Percentiles rank a stretch among this genome's conserved stretches.
These are phyloP conservation scores for Oscheius onirici DNA, from an alignment of 2,888 invertebrate genomes.

Conservation along the genomic window DNA sequence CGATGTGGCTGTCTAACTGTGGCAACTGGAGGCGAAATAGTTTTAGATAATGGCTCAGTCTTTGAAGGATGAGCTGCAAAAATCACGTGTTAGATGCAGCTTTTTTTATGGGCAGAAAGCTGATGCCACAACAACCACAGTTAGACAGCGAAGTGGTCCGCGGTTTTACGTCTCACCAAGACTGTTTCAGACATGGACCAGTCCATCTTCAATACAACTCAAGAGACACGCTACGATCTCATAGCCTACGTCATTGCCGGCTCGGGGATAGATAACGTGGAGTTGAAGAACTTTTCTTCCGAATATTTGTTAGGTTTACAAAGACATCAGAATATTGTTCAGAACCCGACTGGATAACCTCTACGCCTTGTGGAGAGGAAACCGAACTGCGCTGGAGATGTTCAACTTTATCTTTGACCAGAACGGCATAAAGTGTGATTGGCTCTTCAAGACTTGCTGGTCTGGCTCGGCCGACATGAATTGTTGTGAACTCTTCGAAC, in stretches of 20 bases:
- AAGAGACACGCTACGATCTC: constrained; percentile 30
- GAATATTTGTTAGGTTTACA: constrained; percentile 3
- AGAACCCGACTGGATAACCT: constrained; percentile 42
- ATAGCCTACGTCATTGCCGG: constrained; percentile 31
- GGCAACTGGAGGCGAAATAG: too few species aligned
- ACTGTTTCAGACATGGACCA: constrained; percentile 39
- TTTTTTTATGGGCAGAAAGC: too few species aligned
- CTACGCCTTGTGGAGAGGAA: constrained; percentile 19
- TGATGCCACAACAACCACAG: too few species aligned
- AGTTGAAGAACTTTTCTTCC: background rate
- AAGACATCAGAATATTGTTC: background rate
- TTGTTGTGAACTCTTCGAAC: constrained; percentile 52
- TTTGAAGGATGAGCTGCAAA: too few species aligned
- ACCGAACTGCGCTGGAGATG: constrained; percentile 44
- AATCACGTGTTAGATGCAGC: too few species aligned
- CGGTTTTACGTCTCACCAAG: background rate
- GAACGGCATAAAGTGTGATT: constrained; percentile 22
- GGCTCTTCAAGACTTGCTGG: constrained; percentile 47
- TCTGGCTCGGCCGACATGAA: constrained; percentile 42
- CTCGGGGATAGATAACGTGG: constrained; percentile 32
- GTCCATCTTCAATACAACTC: constrained; percentile 37
- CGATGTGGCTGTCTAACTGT: too few species aligned
- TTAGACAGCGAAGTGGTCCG: too few species aligned
- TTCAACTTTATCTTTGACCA: constrained; percentile 37
- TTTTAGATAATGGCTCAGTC: too few species aligned